A percentile compares a stretch with the other conserved stretches of the same genome.
Conservation (phyloP, 2,888 invertebrate genomes). For the Petrolisthes cinctipes region DNA sequence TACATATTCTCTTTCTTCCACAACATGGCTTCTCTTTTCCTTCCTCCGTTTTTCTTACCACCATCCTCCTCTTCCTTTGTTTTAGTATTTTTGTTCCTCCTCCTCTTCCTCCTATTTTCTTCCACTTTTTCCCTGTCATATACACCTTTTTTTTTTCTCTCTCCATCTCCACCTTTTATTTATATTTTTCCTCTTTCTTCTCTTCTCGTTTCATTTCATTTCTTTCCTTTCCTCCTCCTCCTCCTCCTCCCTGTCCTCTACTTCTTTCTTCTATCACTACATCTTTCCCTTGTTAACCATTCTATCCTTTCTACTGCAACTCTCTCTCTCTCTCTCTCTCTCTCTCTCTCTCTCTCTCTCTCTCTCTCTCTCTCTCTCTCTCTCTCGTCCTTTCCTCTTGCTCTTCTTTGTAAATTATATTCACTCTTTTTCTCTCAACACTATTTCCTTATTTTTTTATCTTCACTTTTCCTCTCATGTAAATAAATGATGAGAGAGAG, state of each 20-base stretch:
- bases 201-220: not conserved
- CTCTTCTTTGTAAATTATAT: not conserved
- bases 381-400: not conserved
- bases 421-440: not conserved
- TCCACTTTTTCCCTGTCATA: not conserved
- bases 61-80: not conserved
- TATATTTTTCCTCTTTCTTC: not conserved
- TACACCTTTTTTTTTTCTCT: not conserved
- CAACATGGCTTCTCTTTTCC: not conserved
- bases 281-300: not conserved
- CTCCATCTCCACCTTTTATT: not conserved
- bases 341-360: conserved; percentile 12
- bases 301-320: not conserved
- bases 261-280: not conserved
- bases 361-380: conserved; percentile 1
- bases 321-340: conserved; percentile 18
- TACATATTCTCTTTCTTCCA: not conserved
- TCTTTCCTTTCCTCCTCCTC: not conserved
- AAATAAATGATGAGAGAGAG: too few relatives aligned
- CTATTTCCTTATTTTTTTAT: not conserved
- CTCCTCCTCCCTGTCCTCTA: not conserved
- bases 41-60: not conserved
- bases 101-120: not conserved
- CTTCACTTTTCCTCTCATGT: not conserved
- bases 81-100: not conserved